A percentile compares a stretch with the other conserved stretches of the same genome.
Conservation (phyloP, 2,888 invertebrate genomes). For the Schrankia costaestrigalis region DNA sequence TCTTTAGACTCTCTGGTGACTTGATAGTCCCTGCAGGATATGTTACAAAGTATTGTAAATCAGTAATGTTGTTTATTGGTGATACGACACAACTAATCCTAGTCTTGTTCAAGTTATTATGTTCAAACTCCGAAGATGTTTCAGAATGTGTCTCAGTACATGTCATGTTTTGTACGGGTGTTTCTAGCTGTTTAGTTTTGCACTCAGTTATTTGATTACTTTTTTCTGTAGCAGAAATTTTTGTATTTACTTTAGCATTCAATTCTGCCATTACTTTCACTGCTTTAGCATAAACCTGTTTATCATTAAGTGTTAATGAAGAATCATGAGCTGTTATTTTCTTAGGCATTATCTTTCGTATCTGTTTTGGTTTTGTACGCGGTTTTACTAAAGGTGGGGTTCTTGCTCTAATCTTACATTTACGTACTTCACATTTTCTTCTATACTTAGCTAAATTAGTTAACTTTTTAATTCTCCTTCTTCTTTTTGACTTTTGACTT, state of each 20-base stretch:
- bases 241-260: conserved; percentile 25
- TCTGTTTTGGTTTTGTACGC: conserved; percentile 27
- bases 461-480: conserved; percentile 32
- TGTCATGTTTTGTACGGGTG: too few species aligned
- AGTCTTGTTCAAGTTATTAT: too few species aligned
- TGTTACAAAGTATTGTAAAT: too few species aligned
- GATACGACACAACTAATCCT: too few species aligned
- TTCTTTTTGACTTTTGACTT: conserved; percentile 20
- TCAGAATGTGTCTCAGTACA: too few species aligned
- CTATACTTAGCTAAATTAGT: conserved; percentile 53
- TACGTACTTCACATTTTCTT: conserved; percentile 44
- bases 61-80: too few species aligned
- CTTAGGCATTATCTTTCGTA: conserved; percentile 5
- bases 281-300: conserved; percentile 58
- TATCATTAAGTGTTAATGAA: conserved; percentile 42
- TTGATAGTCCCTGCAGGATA: too few species aligned
- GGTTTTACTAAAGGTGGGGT: conserved; percentile 24
- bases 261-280: conserved; percentile 54
- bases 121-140: too few species aligned
- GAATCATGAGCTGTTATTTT: conserved; percentile 20
- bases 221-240: not conserved
- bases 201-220: too few species aligned
- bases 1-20: too few species aligned
- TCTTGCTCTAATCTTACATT: conserved; percentile 49
- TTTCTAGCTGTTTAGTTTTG: too few species aligned